phyloP scores from a whole-genome alignment of 2,797 vertebrate species.

The Betta splendens region DNA sequence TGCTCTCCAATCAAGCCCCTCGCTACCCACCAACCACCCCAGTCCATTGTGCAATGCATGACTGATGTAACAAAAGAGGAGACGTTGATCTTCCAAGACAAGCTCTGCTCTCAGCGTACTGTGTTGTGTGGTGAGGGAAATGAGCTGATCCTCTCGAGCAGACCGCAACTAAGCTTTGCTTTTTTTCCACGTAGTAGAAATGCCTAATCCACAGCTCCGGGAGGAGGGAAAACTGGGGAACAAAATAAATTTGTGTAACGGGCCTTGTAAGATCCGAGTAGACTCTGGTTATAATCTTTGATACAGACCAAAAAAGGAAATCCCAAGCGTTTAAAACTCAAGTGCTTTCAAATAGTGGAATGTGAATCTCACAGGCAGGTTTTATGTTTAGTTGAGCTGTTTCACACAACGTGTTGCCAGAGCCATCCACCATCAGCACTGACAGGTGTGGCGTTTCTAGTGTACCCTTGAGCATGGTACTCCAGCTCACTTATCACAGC shows the following conservation, averaged over 20 bases:
- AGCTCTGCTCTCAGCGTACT: constrained; percentile 66
- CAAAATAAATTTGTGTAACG: constrained; percentile 55
- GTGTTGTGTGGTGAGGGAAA: constrained; percentile 68
- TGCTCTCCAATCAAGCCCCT: constrained; percentile 68
- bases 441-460: constrained; percentile 71
- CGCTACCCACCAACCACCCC: constrained; percentile 61
- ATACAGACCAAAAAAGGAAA: constrained; percentile 38
- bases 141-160: constrained; percentile 74
- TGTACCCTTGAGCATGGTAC: constrained; percentile 68
- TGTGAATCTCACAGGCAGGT: constrained; percentile 21
- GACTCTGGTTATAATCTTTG: constrained; percentile 39
- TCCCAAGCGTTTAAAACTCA: constrained; percentile 16
- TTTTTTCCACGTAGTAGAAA: constrained; percentile 56
- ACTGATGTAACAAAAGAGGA: constrained; percentile 76
- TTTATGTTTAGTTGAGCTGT: constrained; percentile 22
- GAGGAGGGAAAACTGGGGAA: constrained; percentile 51
- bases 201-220: constrained; percentile 64
- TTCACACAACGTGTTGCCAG: constrained; percentile 22
- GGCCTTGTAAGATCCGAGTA: constrained; percentile 47
- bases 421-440: constrained; percentile 33
- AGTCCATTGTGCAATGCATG: constrained; percentile 73
- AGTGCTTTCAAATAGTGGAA: constrained; percentile 37
- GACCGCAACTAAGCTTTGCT: constrained; percentile 71
- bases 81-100: constrained; percentile 77
- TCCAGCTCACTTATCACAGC: constrained; percentile 78